Conservation (phyloP, 2,888 invertebrate genomes). For the Mythimna impura region DNA sequence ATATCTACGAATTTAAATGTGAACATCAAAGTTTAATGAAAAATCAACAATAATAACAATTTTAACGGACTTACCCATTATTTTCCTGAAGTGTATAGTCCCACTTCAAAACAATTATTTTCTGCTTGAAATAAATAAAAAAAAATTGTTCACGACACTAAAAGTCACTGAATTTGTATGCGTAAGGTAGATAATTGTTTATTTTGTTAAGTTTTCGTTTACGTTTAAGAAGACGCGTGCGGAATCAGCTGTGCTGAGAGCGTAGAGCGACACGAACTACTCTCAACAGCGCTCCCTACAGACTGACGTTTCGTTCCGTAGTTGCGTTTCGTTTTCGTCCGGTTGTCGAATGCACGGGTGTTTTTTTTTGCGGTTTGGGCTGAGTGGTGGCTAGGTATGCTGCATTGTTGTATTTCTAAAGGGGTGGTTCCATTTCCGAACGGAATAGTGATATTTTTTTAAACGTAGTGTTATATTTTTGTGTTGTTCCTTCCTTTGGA, state of each 20-base stretch:
- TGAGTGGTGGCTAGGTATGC: conserved; percentile 57
- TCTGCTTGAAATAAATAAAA: conserved; percentile 53
- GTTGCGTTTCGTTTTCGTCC: conserved; percentile 68
- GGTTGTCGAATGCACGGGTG: conserved; percentile 63
- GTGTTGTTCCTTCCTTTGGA: not conserved
- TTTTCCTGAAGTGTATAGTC: conserved; percentile 67
- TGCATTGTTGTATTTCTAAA: conserved; percentile 68
- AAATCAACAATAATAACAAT: conserved; percentile 4
- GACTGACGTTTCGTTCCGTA: conserved; percentile 77
- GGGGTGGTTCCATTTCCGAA: conserved; percentile 61
- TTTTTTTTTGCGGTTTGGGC: conserved; percentile 68
- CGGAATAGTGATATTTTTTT: conserved; percentile 16
- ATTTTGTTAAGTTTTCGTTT: conserved; percentile 64
- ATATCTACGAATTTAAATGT: not conserved
- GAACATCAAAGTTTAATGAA: not conserved
- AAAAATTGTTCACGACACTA: conserved; percentile 69
- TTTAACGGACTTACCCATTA: conserved; percentile 77
- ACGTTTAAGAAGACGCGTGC: conserved; percentile 79
- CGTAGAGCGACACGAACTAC: conserved; percentile 70
- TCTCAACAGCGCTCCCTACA: conserved; percentile 75
- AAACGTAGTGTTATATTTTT: not conserved
- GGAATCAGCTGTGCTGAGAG: conserved; percentile 77
- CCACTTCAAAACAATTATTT: conserved; percentile 66
- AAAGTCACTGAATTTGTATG: conserved; percentile 68
- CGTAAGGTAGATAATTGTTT: conserved; percentile 70